Evolutionary conservation across 2,797 vertebrate genomes (phyloP), one percentile per base, ranked within the genome.

Genomic region (Cuniculus paca): DNA sequence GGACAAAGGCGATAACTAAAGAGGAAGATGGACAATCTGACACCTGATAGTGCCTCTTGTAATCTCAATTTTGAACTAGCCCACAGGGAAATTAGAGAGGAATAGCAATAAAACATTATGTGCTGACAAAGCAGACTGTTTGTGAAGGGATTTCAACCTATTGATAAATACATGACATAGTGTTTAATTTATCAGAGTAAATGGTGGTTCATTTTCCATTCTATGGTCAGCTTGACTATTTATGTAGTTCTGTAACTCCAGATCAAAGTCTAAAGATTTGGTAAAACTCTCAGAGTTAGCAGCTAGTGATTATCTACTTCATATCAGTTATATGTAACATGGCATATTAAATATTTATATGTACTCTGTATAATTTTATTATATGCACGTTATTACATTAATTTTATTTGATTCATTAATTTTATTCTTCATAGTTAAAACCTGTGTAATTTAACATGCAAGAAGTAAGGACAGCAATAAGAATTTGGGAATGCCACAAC

Each of bases 91-190:
- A 98, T 97, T 94, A 97, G 90, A 96, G 82, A 39, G 56, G 34
- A 95, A 95, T 36, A 85, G 91, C 91, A 92, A 96, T 97, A 97
- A 97, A 97, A 54, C 68, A 97, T 72, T 56, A 52, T 74, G 86
- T 96, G 96, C 96, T 98, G 97, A 98, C 95, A 96, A 96, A 90
- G 96, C 97, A 97, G 91, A 88, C 45, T 94, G 56, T 84, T 92
- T 93, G 93, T 94, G 95, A 97, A 97, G 93, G 93, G 89, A 86
- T 92, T 95, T 84, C 74, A 72, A 81, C 56, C 70, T 97, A 97
- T 97, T 97, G 97, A 98, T 97, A 98, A 97, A 97, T 96, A 96
- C 94, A 85, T 77, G 81, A 95, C 52, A 92, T 93, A 79, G 87
- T 84, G 74, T 96, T 94, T 97, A 97, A 97, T 97, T 96, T 95